Evolutionary conservation across 1,140 invertebrate species (phyloP), one percentile per base, ranked within the genome.

Genomic region (Ostrea denselamellosa): DNA sequence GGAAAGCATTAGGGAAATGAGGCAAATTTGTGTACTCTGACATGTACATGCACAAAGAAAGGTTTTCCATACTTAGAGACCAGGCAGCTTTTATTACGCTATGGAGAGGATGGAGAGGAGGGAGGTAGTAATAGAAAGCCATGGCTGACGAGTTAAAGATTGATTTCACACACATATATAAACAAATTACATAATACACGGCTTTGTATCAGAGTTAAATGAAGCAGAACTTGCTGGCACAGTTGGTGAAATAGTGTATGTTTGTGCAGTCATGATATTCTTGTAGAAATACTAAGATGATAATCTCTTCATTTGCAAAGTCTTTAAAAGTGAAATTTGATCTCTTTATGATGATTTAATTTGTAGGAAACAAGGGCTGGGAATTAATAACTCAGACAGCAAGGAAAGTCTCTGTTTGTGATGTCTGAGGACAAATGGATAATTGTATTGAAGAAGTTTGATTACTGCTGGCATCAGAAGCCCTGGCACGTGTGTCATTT

Each of bases 341-440:
- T 77, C 68, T 28, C 25, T 77, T 77, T 14, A 77, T 77, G 25
- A 28, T 77, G 68, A 77, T 77, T 77, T 77, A 25, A 77, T 62
- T 62, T 62, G 56, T 62, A 17, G 56, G 19, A 62, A 5, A 62
- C 17, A 19, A n/a, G 56, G 19, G 8, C 17, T 17, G 56, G 56
- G 7, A 14, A 7, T n/a, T 62, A n/a, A 62, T 12, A 62, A 19
- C 7, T 62, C n/a, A 62, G 17, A 62, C 56, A 19, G n/a, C 56
- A 19, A n/a, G 56, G 14, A 62, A 62, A 19, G 56, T 62, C 4
- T 17, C 54, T 56, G 65, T 9, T 25, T 10, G 28, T 77, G 28
- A 34, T 28, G 68, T 28, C n/a, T 34, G 68, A 77, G 8, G 25
- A 77, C 28, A 25, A 71, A 71, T 71, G 65, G 65, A 71, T 25